Base-by-base conservation (phyloP, 2,113 vertebrate genomes). In the Cavia porcellus region DNA sequence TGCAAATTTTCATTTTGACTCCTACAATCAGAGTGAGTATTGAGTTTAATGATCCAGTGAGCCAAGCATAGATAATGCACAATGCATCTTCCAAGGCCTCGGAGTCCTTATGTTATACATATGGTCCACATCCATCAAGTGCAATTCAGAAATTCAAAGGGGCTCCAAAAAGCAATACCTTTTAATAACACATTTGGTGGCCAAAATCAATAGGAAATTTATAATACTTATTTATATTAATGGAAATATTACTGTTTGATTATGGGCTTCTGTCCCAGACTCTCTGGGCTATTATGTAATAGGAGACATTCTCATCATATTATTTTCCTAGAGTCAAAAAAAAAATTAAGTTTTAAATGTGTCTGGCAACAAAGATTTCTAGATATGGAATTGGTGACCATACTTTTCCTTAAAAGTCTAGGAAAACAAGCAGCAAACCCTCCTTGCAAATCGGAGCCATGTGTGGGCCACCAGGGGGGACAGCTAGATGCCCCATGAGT, bases 281-380 rank as follows among this genome's bases (percentile, higher is more conserved):
- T 9, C 74, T 55, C 25, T 35, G 38, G 13, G 45, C 32, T 92
- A 7, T 75, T 90, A 50, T 52, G 9, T 77, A 90, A 92, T 8
- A 52, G 82, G 20, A 32, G 28, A 57, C 50, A 64, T 10, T 82
- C 19, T 72, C 32, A 86, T 32, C 64, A 83, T 1, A 89, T 74
- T 79, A 70, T 59, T 35, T 89, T 92, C 81, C 32, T 47, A 61
- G 84, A 84, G 45, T 80, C 5, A 12, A 66, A 66, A 66, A 66
- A 70, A 57, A 15, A 13, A 80, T 42, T 91, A 59, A 47, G n/a
- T 83, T 74, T 91, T 91, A 94, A 91, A 72, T 42, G 35, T 2
- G 68, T 42, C 57, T 47, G 11, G 47, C 12, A 89, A 28, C 45
- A 93, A 91, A 91, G 4, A 70, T 89, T 97, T 77, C 90, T 74